Evolutionary conservation across 2,113 vertebrate species (phyloP).

Genomic region (Alethe diademata): DNA sequence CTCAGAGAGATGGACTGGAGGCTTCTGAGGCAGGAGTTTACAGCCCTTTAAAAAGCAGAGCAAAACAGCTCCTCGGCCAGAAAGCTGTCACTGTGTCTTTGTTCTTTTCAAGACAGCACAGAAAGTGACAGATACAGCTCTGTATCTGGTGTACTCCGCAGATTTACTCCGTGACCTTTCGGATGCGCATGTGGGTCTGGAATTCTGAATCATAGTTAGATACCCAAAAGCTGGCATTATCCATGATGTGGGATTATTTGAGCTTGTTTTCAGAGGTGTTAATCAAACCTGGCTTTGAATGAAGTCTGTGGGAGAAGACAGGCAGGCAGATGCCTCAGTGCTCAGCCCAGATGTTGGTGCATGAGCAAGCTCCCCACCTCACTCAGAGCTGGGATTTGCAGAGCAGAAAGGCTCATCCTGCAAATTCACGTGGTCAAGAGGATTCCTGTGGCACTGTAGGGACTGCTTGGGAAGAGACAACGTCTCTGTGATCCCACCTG

Average conservation of each 20-base stretch:
- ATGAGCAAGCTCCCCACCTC: not conserved
- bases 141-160: not conserved
- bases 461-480: not conserved
- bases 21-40: not conserved
- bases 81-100: not conserved
- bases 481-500: not conserved
- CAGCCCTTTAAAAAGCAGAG: not conserved
- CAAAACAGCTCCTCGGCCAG: not conserved
- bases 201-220: conserved; percentile 21
- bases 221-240: not conserved
- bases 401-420: not conserved
- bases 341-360: not conserved
- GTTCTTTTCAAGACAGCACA: not conserved
- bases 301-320: conserved; percentile 7
- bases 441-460: not conserved
- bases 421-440: not conserved
- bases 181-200: not conserved
- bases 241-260: not conserved
- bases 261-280: conserved; percentile 32
- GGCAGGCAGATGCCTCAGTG: not conserved
- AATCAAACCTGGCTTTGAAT: conserved; percentile 12
- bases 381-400: not conserved
- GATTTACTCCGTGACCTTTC: not conserved
- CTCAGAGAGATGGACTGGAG: not conserved
- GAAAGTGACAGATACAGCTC: not conserved